phyloP scores from a whole-genome alignment of 2,797 vertebrate species.

The Tokudaia tokunoshimensis region DNA sequence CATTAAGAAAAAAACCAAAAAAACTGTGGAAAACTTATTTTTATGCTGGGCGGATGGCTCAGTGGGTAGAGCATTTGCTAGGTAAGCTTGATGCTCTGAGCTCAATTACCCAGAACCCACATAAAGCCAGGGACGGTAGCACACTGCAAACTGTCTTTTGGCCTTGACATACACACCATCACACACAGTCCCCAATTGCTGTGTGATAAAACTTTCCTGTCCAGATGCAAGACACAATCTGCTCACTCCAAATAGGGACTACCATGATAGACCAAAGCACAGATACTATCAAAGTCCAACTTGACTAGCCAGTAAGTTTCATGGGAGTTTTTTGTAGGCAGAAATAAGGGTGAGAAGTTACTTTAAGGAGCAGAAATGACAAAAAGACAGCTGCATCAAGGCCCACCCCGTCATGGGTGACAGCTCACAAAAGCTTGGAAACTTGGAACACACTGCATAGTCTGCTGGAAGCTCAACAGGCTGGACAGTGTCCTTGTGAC shows the following conservation, averaged over 20 bases:
- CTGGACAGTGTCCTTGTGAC: not conserved
- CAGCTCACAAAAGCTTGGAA: not conserved
- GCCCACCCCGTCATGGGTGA: not conserved
- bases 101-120: not conserved
- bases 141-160: not conserved
- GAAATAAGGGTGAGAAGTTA: not conserved
- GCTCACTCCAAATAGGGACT: not conserved
- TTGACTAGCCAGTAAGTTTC: not conserved
- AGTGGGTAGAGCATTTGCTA: not conserved
- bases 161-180: too few relatives aligned
- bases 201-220: not conserved
- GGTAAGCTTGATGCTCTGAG: not conserved
- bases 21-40: not conserved
- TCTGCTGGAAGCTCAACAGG: too few relatives aligned
- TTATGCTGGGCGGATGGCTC: not conserved
- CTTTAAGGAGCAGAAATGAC: not conserved
- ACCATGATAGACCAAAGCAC: not conserved
- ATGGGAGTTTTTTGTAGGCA: not conserved
- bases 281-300: not conserved
- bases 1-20: not conserved
- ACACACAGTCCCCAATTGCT: not conserved
- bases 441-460: rapidly evolving
- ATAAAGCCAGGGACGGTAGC: too few relatives aligned
- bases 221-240: not conserved
- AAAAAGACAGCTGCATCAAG: not conserved